Evolutionary conservation across 2,797 vertebrate species (phyloP).

Genomic region (Hafferia zeledoni): DNA sequence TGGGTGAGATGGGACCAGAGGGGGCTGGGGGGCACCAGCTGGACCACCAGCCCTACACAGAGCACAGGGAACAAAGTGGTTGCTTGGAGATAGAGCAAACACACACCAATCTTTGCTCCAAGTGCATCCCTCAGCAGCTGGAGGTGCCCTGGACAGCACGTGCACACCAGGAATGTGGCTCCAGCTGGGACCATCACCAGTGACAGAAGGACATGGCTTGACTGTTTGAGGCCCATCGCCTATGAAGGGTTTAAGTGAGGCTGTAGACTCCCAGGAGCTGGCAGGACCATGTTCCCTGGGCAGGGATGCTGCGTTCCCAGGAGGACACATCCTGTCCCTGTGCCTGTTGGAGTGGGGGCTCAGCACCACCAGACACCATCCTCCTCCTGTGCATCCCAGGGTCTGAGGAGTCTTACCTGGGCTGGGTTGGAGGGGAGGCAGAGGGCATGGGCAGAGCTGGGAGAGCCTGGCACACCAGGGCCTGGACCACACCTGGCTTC

Average conservation of each 20-base stretch:
- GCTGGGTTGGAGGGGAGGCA: background rate
- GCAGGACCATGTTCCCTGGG: fast-evolving
- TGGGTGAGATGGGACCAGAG: background rate
- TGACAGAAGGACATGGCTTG: fast-evolving
- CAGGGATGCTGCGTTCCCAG: background rate
- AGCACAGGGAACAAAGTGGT: fast-evolving
- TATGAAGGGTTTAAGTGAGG: background rate
- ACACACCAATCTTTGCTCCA: background rate
- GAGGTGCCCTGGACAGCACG: fast-evolving
- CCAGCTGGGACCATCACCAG: fast-evolving
- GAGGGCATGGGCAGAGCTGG: fast-evolving
- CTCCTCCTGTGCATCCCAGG: fast-evolving
- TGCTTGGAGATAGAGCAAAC: background rate
- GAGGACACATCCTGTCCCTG: background rate
- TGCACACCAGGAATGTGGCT: background rate
- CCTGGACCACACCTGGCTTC: background rate
- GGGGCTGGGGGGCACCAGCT: no score
- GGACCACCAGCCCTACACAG: background rate
- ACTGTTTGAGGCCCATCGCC: fast-evolving
- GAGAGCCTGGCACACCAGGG: fast-evolving
- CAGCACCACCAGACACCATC: fast-evolving
- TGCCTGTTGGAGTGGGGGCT: background rate
- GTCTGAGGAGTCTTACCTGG: fast-evolving
- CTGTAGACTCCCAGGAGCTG: background rate
- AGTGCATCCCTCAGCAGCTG: background rate